phyloP scores from a whole-genome alignment of 2,888 invertebrate genomes.

The Trichogramma dendrolimi region DNA sequence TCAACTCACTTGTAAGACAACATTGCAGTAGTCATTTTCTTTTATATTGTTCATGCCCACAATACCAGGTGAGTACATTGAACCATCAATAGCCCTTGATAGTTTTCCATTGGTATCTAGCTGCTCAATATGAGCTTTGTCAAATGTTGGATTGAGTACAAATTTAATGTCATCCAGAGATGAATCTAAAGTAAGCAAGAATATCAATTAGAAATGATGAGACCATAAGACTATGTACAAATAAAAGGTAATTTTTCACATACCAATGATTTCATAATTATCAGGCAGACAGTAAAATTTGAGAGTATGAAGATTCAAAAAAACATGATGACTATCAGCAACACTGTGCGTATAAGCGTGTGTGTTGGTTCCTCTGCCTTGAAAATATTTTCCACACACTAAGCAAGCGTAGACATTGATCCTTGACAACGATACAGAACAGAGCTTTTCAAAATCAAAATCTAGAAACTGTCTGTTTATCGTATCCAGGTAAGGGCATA shows the following conservation, averaged over 20 bases:
- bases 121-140: slow-evolving; percentile 72
- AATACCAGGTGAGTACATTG: slow-evolving; percentile 94
- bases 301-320: slow-evolving; percentile 90
- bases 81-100: slow-evolving; percentile 93
- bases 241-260: slow-evolving; percentile 3
- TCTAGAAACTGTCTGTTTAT: slow-evolving; percentile 95
- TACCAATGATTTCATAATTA: slow-evolving; percentile 97
- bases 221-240: not conserved
- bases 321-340: slow-evolving; percentile 96
- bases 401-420: slow-evolving; percentile 99
- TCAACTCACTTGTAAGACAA: slow-evolving; percentile 78
- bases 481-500: slow-evolving; percentile 96
- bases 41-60: slow-evolving; percentile 99
- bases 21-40: slow-evolving; percentile 99
- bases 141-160: slow-evolving; percentile 95
- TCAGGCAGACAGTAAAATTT: slow-evolving; percentile 99
- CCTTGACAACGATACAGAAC: slow-evolving; percentile 94
- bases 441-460: slow-evolving; percentile 99
- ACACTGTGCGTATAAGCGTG: slow-evolving; percentile 99
- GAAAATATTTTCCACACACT: slow-evolving; percentile 98
- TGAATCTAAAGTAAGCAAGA: slow-evolving; percentile 62
- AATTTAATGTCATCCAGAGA: slow-evolving; percentile 98
- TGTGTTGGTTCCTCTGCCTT: slow-evolving; percentile 94
- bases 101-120: slow-evolving; percentile 79
- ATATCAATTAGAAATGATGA: not conserved